These are phyloP conservation scores for Paralichthys olivaceus DNA, from an alignment of 2,113 vertebrate species.

Conservation along the genomic window DNA sequence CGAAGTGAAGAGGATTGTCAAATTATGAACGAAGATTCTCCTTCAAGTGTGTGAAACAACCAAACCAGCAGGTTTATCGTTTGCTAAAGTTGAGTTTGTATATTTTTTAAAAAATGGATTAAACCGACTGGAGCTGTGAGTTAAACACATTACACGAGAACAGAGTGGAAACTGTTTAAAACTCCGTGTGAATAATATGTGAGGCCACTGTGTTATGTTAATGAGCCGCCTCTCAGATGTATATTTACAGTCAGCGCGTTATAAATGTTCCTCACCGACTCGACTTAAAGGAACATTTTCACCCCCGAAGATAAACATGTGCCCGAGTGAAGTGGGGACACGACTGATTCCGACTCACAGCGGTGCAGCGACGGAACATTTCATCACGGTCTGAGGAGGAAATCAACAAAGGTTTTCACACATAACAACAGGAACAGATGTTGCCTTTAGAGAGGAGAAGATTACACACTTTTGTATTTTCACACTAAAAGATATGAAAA, in stretches of 20 bases:
- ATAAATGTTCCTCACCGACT: conserved; percentile 22
- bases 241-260: conserved; percentile 37
- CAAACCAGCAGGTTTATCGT: conserved; percentile 17
- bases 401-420: conserved; percentile 74
- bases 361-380: conserved; percentile 53
- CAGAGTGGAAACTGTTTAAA: conserved; percentile 47
- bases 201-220: conserved; percentile 64
- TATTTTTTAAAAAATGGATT: conserved; percentile 37
- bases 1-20: conserved; percentile 13
- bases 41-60: conserved; percentile 36
- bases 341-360: conserved; percentile 66
- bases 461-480: conserved; percentile 62
- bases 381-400: conserved; percentile 59
- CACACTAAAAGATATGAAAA: conserved; percentile 40
- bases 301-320: conserved; percentile 66
- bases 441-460: conserved; percentile 56
- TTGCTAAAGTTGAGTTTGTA: conserved; percentile 21
- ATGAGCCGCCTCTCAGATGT: conserved; percentile 63
- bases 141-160: conserved; percentile 35
- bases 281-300: conserved; percentile 53
- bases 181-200: conserved; percentile 37
- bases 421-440: conserved; percentile 76
- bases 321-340: conserved; percentile 48
- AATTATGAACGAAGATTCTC: conserved; percentile 46
- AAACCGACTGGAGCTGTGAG: conserved; percentile 24